Evolutionary conservation across 2,797 vertebrate genomes (phyloP), one percentile per base, ranked within the genome.

Genomic region (Lithobates pipiens): DNA sequence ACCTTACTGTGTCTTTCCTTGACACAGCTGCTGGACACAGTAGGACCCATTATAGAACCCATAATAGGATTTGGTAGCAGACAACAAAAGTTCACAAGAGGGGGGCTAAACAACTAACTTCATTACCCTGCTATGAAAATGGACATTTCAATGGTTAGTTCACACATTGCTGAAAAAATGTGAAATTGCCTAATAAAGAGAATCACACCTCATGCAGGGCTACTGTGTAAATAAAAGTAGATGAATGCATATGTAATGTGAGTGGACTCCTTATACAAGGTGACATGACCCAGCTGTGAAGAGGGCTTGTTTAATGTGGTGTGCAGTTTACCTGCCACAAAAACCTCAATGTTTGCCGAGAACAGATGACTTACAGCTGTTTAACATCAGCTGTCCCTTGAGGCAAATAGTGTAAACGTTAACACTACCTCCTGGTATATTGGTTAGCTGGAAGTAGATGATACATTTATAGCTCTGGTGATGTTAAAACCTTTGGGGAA

Each of bases 301-400:
- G 13, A 80, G 63, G 57, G 46, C 80, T 70, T 85, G 44, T 80
- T 83, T 88, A 83, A 77, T 85, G 83, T 83, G 87, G 80, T 85
- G 69, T 75, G 69, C 85, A 75, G 80, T 83, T 83, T 80, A 85
- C 83, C 84, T 80, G 84, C 85, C 85, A 83, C 85, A 86, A 79
- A 86, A 86, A 83, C 71, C 73, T 74, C 83, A 85, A 82, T 82
- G 75, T 88, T 88, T 85, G 75, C 77, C 78, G 61, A 77, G 80
- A 85, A 77, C 76, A 80, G 76, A 85, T 88, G 83, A 83, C 76
- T 25, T 73, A 85, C 87, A 86, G 80, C 80, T 80, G 80, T 76
- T 85, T 70, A 83, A 86, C 76, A 86, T 86, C 85, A 86, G 85
- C 57, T 86, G 80, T 86, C 80, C 76, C 76, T 27, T 15, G 44